Percentiles rank a stretch among this genome's conserved stretches.
Conservation (phyloP, 2,113 vertebrate species). For the Thalassarche chlororhynchos region DNA sequence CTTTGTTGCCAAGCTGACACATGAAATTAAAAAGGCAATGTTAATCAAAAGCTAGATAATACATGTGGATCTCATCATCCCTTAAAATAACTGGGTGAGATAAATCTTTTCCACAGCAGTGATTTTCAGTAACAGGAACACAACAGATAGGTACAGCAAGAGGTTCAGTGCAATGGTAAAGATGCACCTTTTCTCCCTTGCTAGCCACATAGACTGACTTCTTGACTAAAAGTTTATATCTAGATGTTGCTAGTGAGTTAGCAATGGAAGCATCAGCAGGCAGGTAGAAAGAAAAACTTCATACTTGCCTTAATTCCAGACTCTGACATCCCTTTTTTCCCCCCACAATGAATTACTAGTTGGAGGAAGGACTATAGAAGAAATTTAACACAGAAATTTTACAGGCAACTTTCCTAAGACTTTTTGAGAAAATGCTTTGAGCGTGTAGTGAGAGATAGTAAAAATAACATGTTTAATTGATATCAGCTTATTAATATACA, state of each 20-base stretch:
- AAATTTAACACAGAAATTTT: neutral
- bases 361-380: neutral
- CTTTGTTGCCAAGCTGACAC: neutral
- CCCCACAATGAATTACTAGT: neutral
- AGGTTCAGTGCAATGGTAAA: neutral
- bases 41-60: neutral
- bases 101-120: neutral
- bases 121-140: neutral
- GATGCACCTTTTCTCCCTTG: neutral
- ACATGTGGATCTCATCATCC: neutral
- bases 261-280: neutral
- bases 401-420: neutral
- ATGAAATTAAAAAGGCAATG: neutral
- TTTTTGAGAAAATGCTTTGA: neutral
- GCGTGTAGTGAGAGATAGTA: neutral
- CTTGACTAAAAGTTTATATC: neutral
- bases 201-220: neutral
- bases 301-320: neutral
- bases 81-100: neutral
- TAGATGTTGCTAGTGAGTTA: neutral
- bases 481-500: neutral
- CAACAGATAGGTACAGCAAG: neutral
- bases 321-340: neutral
- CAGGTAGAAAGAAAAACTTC: neutral
- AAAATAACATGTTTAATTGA: neutral